These are phyloP conservation scores for Sarcophaga bullata DNA, from an alignment of 1,140 invertebrate genomes.

Conservation along the genomic window DNA sequence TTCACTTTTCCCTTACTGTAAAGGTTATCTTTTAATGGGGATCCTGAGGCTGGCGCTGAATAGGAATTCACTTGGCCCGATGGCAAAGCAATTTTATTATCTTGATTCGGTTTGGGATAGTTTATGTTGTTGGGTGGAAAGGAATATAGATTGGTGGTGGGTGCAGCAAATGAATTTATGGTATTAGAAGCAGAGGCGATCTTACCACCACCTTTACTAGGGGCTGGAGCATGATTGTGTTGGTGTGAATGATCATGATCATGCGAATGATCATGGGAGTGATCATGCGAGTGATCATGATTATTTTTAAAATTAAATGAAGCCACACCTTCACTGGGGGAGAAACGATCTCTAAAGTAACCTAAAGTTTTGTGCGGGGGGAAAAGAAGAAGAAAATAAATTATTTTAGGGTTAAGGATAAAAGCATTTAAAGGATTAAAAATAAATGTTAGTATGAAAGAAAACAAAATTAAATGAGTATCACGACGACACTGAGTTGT, in stretches of 20 bases:
- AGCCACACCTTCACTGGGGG: slow-evolving; percentile 58
- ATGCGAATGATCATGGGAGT: slow-evolving; percentile 45
- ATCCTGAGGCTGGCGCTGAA: slow-evolving; percentile 58
- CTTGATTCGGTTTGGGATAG: slow-evolving; percentile 55
- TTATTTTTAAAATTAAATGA: slow-evolving; percentile 49
- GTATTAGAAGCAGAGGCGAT: slow-evolving; percentile 51
- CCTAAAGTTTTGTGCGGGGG: slow-evolving; percentile 40
- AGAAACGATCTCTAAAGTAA: slow-evolving; percentile 54
- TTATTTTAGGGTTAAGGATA: no score
- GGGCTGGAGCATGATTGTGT: slow-evolving; percentile 45
- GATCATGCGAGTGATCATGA: slow-evolving; percentile 48
- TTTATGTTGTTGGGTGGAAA: slow-evolving; percentile 61
- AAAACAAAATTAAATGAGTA: background rate
- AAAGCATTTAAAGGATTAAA: no score
- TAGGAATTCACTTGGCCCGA: slow-evolving; percentile 56
- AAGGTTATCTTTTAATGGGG: no score
- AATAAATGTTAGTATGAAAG: background rate
- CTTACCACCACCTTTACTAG: slow-evolving; percentile 41
- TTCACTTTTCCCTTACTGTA: slow-evolving; percentile 48
- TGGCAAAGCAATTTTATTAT: slow-evolving; percentile 52
- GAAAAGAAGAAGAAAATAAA: no score
- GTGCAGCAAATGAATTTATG: slow-evolving; percentile 53
- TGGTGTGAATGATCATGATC: slow-evolving; percentile 50
- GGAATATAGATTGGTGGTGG: slow-evolving; percentile 54
- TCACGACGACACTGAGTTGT: no score